Conservation (phyloP, 2,888 invertebrate species). For the Dascillus cervinus region DNA sequence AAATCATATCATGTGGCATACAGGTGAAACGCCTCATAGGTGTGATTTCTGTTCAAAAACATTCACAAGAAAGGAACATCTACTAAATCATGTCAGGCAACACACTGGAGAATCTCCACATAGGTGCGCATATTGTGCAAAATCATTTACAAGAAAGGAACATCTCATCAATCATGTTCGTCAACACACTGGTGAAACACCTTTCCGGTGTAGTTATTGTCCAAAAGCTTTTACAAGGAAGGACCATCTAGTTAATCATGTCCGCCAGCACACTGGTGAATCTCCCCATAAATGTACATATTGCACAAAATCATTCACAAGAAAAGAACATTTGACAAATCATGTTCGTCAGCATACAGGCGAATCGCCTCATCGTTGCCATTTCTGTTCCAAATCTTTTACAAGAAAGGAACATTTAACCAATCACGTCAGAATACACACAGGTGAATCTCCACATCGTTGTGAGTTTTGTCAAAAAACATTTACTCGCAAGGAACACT, state of each 20-base stretch:
- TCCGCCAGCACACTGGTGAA: conserved; percentile 63
- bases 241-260: conserved; percentile 71
- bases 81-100: conserved; percentile 69
- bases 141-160: conserved; percentile 80
- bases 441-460: conserved; percentile 60
- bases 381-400: conserved; percentile 77
- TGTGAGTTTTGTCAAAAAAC: conserved; percentile 64
- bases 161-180: conserved; percentile 81
- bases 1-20: conserved; percentile 86
- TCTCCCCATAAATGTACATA: conserved; percentile 70
- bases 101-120: conserved; percentile 80
- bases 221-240: conserved; percentile 80
- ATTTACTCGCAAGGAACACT: conserved; percentile 64
- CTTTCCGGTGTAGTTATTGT: conserved; percentile 75
- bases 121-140: conserved; percentile 78
- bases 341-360: conserved; percentile 84
- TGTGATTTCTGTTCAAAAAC: conserved; percentile 75
- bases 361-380: conserved; percentile 79
- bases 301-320: conserved; percentile 71
- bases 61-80: conserved; percentile 69
- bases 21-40: conserved; percentile 69
- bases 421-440: conserved; percentile 65
- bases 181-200: conserved; percentile 69
- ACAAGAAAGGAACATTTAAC: conserved; percentile 81
- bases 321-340: conserved; percentile 76